Base-by-base conservation (phyloP, 2,797 vertebrate species). In the Muraenolepis orangiensis region DNA sequence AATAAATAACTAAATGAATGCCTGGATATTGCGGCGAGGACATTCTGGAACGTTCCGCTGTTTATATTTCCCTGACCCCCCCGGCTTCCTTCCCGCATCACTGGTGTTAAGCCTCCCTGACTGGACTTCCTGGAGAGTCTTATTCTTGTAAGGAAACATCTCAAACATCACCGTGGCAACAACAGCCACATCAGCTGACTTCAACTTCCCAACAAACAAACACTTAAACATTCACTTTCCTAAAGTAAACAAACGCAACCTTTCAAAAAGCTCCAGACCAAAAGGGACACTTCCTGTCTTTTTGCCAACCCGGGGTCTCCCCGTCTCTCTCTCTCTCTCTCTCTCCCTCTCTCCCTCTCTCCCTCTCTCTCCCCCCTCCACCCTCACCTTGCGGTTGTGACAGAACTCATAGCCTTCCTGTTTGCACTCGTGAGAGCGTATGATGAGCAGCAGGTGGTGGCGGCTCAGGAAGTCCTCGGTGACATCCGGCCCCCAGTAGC, bases 391-490 rank as follows among this genome's bases (percentile, higher is more conserved):
- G 14, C 95, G 94, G 66, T 92, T 91, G 88, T 98, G 97, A 76
- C 96, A 96, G 90, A 97, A 96, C 88, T 98, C 97, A 0, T 96
- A 99, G 72, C 97, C 98, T 0, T 98, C 96, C 6, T 95, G 96
- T 85, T 98, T 98, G 84, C 98, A 98, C 87, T 99, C 97, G 0
- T 98, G 97, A 4, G 97, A 99, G 36, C 96, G 96, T 82, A 99
- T 97, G 81, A 99, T 90, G 81, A 99, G 91, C 77, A 95, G 96
- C 75, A 99, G 79, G 72, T 87, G 91, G 91, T 98, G 87, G 83
- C 89, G 96, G 81, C 85, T 92, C 13, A 99, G 92, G 83, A 99
- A 91, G 72, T 90, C 90, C 69, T 93, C 90, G 0, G 98, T 99
- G 83, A 99, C 90, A 0, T 97, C 94, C 0, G 97, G 97, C 32